A percentile compares a stretch with the other conserved stretches of the same genome.
Evolutionary conservation across 2,113 vertebrate genomes (phyloP).

Genomic region (Labeo rohita): DNA sequence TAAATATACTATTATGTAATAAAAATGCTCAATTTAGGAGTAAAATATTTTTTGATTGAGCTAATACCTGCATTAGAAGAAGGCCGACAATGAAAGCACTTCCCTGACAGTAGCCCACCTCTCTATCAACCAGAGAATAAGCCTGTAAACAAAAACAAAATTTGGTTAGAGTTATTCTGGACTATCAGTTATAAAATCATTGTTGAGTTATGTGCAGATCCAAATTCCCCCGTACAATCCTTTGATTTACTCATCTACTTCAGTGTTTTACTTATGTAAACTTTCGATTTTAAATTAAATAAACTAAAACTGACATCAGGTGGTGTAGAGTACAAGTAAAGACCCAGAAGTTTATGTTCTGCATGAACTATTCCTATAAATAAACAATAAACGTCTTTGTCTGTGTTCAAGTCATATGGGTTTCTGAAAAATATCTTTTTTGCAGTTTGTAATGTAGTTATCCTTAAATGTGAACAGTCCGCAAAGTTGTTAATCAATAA

Average conservation of each 20-base stretch:
- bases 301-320: conserved; percentile 35
- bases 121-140: conserved; percentile 97
- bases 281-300: conserved; percentile 1
- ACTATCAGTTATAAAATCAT: neutral
- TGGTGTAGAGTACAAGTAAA: neutral
- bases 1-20: neutral
- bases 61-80: conserved; percentile 96
- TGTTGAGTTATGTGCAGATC: neutral
- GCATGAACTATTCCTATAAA: too few species aligned
- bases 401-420: too few species aligned
- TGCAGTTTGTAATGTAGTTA: too few species aligned
- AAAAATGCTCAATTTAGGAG: neutral
- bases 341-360: too few species aligned
- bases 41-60: neutral
- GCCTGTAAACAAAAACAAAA: conserved; percentile 79
- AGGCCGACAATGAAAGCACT: conserved; percentile 98
- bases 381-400: too few species aligned
- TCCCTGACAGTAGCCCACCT: conserved; percentile 98
- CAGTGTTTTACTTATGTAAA: conserved; percentile 34
- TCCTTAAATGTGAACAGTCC: too few species aligned
- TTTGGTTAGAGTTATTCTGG: neutral
- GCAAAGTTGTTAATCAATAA: too few species aligned
- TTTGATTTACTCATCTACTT: neutral
- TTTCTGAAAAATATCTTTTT: too few species aligned
- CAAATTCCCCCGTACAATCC: neutral